Evolutionary conservation across 2,888 invertebrate genomes (phyloP).

Genomic region (Cremastinae sp.): DNA sequence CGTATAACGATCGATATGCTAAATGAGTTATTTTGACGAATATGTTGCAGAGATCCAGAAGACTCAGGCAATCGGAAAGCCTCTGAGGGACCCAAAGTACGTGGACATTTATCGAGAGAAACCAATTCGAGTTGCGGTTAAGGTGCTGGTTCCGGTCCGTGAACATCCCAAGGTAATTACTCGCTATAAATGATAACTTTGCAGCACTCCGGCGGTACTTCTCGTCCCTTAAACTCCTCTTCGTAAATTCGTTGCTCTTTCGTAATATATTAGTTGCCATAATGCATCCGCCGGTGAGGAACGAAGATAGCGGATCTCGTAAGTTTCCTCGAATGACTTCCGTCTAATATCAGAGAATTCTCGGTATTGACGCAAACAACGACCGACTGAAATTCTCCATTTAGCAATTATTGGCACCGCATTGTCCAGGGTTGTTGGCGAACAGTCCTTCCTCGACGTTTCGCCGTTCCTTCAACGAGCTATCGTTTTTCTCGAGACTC

Average conservation of each 20-base stretch:
- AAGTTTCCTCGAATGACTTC: constrained; percentile 54
- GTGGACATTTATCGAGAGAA: constrained; percentile 90
- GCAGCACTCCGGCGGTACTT: constrained; percentile 13
- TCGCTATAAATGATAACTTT: constrained; percentile 52
- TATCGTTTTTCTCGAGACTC: neutral
- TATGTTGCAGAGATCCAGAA: constrained; percentile 87
- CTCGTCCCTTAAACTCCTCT: constrained; percentile 12
- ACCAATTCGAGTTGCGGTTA: constrained; percentile 87
- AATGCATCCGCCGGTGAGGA: constrained; percentile 40
- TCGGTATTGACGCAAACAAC: constrained; percentile 4
- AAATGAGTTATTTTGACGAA: constrained; percentile 36
- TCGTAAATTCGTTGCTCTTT: neutral
- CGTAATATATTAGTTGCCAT: constrained; percentile 57
- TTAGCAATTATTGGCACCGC: constrained; percentile 13
- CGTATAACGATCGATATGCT: neutral
- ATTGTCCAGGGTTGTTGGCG: neutral
- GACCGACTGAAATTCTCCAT: constrained; percentile 11
- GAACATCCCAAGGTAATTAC: constrained; percentile 87
- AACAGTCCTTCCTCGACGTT: neutral
- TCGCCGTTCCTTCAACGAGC: neutral
- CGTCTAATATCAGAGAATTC: constrained; percentile 54
- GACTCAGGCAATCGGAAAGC: constrained; percentile 87
- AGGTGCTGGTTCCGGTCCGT: constrained; percentile 87
- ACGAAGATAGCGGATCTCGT: constrained; percentile 15
- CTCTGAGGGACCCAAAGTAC: constrained; percentile 86